These are phyloP conservation scores for Molorchus minor DNA, from an alignment of 2,888 invertebrate species.

Conservation along the genomic window DNA sequence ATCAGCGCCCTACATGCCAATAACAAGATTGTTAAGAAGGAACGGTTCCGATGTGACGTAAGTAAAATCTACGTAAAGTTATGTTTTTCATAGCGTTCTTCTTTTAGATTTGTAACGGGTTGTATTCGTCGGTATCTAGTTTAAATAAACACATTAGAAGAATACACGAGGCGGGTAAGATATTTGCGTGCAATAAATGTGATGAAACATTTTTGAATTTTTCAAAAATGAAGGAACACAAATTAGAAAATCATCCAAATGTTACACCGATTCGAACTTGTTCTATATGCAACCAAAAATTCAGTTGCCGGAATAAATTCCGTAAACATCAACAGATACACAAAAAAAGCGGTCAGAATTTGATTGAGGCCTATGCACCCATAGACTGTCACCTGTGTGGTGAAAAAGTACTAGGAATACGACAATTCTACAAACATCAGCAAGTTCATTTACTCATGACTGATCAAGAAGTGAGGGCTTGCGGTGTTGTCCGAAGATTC, in stretches of 20 bases:
- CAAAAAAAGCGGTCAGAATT: neutral
- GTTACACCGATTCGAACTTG: neutral
- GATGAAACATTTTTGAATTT: conserved; percentile 6
- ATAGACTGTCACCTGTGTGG: conserved; percentile 5
- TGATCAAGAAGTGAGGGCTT: neutral
- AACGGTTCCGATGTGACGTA: neutral
- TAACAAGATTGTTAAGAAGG: neutral
- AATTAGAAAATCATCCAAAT: neutral
- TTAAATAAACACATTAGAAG: conserved; percentile 1
- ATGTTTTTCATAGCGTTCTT: neutral
- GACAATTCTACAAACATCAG: neutral
- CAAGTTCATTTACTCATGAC: conserved; percentile 3
- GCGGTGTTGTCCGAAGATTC: neutral
- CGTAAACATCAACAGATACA: neutral
- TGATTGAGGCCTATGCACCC: neutral
- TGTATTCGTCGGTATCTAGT: conserved; percentile 5
- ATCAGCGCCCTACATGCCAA: neutral
- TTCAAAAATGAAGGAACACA: neutral
- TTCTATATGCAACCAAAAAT: neutral
- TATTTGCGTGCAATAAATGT: conserved; percentile 2
- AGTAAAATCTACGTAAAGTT: neutral
- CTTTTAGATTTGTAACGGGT: conserved; percentile 5
- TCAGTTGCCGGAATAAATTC: neutral
- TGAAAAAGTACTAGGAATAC: neutral
- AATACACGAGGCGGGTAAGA: conserved; percentile 4